Conservation (phyloP, 92 coral and sea anemone species). For the Porites rus region DNA sequence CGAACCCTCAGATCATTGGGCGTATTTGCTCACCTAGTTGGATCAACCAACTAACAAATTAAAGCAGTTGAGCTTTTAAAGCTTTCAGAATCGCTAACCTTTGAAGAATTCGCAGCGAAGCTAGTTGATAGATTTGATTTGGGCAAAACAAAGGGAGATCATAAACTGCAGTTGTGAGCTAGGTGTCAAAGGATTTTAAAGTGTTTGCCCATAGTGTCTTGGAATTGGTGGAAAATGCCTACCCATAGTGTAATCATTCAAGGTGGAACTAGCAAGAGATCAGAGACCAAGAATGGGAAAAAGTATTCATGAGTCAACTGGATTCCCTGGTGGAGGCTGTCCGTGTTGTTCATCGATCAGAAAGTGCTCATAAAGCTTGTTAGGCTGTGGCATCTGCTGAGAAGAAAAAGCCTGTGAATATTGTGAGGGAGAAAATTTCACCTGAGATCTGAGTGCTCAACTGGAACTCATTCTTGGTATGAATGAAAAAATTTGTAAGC, state of each 20-base stretch:
- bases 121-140: slow-evolving; percentile 45
- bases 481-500: slow-evolving; percentile 54
- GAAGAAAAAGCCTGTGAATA: no score
- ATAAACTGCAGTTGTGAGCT: slow-evolving; percentile 52
- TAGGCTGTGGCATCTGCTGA: no score
- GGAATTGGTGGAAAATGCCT: slow-evolving; percentile 70
- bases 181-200: slow-evolving; percentile 56
- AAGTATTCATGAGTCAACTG: slow-evolving; percentile 48
- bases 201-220: slow-evolving; percentile 53
- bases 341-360: slow-evolving; percentile 40
- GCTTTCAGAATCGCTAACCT: slow-evolving; percentile 33
- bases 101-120: slow-evolving; percentile 40
- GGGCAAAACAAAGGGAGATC: slow-evolving; percentile 62
- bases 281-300: slow-evolving; percentile 42
- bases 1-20: not conserved
- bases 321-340: slow-evolving; percentile 54
- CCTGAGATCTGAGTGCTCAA: slow-evolving; percentile 52
- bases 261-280: slow-evolving; percentile 48
- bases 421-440: slow-evolving; percentile 43
- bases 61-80: slow-evolving; percentile 57
- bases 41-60: slow-evolving; percentile 39
- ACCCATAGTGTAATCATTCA: slow-evolving; percentile 54
- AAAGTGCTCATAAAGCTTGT: slow-evolving; percentile 39
- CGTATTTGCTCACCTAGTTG: slow-evolving; percentile 38
- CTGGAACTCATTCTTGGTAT: slow-evolving; percentile 45